Evolutionary conservation across 2,888 invertebrate genomes (phyloP).

Genomic region (Carcina quercana): DNA sequence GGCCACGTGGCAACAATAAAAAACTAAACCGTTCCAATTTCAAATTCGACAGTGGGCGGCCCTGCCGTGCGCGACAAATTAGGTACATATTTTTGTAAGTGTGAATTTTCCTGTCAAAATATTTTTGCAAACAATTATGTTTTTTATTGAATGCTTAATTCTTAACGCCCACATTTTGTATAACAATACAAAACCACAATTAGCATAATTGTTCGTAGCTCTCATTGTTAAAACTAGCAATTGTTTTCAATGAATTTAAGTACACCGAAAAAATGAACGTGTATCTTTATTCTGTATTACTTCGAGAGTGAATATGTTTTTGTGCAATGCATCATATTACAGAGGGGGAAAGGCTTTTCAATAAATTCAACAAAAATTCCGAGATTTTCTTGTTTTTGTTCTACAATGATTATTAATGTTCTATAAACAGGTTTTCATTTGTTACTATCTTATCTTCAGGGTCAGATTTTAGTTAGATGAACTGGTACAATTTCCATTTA

Average conservation of each 20-base stretch:
- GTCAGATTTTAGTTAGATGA: too few species aligned
- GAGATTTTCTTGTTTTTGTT: too few species aligned
- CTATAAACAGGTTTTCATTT: too few species aligned
- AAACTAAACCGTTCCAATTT: slow-evolving; percentile 61
- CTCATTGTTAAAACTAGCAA: slow-evolving; percentile 15
- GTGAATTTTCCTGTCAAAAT: slow-evolving; percentile 69
- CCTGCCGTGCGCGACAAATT: slow-evolving; percentile 46
- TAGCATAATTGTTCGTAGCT: slow-evolving; percentile 61
- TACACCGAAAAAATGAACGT: slow-evolving; percentile 2
- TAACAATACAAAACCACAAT: slow-evolving; percentile 73
- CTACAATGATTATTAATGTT: too few species aligned
- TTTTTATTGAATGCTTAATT: slow-evolving; percentile 30
- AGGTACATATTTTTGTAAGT: slow-evolving; percentile 60
- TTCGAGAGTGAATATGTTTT: too few species aligned
- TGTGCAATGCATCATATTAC: too few species aligned
- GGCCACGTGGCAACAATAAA: slow-evolving; percentile 62
- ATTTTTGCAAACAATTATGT: slow-evolving; percentile 69
- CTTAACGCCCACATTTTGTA: slow-evolving; percentile 41
- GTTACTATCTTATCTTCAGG: too few species aligned
- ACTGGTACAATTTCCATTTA: too few species aligned
- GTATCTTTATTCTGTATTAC: slow-evolving; percentile 7
- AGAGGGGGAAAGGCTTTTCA: too few species aligned
- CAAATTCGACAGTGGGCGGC: slow-evolving; percentile 53
- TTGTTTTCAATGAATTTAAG: slow-evolving; percentile 2
- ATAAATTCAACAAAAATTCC: too few species aligned